These are phyloP conservation scores for Papilio protenor DNA, from an alignment of 2,888 invertebrate genomes.

Conservation along the genomic window DNA sequence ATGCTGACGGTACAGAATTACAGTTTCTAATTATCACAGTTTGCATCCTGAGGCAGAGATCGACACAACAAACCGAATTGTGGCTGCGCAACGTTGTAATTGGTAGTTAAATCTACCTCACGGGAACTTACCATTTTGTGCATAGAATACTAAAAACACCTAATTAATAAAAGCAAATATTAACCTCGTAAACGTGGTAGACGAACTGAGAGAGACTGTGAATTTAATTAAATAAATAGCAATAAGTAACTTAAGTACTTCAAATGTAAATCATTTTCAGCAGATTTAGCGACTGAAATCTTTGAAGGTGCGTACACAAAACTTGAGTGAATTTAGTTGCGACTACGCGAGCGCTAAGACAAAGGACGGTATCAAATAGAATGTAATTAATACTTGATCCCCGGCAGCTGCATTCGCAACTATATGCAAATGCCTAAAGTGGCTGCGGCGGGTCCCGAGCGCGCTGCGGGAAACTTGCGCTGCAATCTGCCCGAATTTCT, in stretches of 20 bases:
- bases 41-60: conserved; percentile 3
- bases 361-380: conserved; percentile 19
- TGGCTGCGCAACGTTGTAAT: neutral
- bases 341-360: conserved; percentile 13
- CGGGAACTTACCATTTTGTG: neutral
- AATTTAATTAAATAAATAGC: neutral
- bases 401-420: conserved; percentile 67
- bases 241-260: neutral
- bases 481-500: conserved; percentile 22
- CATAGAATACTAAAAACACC: neutral
- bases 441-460: conserved; percentile 57
- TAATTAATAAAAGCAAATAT: neutral
- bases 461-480: conserved; percentile 27
- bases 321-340: conserved; percentile 13
- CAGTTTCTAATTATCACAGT: conserved; percentile 29
- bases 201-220: neutral
- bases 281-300: neutral
- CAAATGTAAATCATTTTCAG: neutral
- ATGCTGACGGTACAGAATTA: conserved; percentile 6
- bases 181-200: neutral
- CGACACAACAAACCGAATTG: neutral
- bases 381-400: conserved; percentile 40
- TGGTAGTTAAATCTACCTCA: conserved; percentile 4
- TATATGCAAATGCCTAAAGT: conserved; percentile 74
- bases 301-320: conserved; percentile 13